Evolutionary conservation across 1,140 invertebrate genomes (phyloP).

Genomic region (Eupristina koningsbergeri): DNA sequence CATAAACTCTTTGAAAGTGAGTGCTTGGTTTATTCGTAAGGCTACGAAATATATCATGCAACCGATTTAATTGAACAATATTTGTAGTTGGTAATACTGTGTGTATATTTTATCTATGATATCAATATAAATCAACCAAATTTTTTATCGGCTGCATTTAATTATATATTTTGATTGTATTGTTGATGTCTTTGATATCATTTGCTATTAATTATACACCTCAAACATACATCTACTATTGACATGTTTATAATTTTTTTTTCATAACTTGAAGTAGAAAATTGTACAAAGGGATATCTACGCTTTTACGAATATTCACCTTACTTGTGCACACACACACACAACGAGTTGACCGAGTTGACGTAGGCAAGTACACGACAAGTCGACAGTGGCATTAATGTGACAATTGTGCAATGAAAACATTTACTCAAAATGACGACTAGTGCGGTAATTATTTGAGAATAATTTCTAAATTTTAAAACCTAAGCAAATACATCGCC

Average conservation of each 20-base stretch:
- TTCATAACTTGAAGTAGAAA: neutral
- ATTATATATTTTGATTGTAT: slow-evolving; percentile 5
- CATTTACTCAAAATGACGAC: slow-evolving; percentile 35
- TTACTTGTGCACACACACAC: neutral
- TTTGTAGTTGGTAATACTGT: neutral
- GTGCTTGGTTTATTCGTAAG: neutral
- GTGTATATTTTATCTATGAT: slow-evolving; percentile 8
- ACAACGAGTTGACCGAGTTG: neutral
- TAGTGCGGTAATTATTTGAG: slow-evolving; percentile 22
- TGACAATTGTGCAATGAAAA: slow-evolving; percentile 45
- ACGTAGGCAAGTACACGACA: neutral
- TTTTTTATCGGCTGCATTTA: neutral
- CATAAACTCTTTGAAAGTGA: neutral
- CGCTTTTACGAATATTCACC: neutral
- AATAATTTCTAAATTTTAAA: slow-evolving; percentile 8
- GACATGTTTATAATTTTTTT: neutral
- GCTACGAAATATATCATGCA: slow-evolving; percentile 1
- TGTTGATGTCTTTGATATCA: slow-evolving; percentile 3
- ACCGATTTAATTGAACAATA: slow-evolving; percentile 11
- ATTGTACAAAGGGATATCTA: neutral
- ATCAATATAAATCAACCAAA: neutral
- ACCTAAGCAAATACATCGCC: no score
- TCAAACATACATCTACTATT: neutral
- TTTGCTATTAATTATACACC: neutral
- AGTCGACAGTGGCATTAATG: slow-evolving; percentile 6